Evolutionary conservation across 1,140 invertebrate genomes (phyloP).

Genomic region (Cepaea nemoralis): DNA sequence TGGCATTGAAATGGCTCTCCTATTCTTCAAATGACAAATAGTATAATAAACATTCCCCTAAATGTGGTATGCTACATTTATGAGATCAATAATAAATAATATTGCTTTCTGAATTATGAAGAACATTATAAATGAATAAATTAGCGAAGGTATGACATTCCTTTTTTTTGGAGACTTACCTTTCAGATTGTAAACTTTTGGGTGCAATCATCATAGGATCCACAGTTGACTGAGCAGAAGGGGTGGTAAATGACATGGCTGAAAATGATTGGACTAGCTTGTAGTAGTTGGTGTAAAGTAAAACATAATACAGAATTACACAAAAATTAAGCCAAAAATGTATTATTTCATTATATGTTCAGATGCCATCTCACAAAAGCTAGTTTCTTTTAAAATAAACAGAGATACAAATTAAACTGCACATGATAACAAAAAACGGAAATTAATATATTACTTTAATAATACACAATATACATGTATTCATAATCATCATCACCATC

Average conservation of each 20-base stretch:
- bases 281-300: no score
- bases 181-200: slow-evolving; percentile 43
- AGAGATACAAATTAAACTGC: no score
- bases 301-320: no score
- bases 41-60: neutral
- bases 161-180: slow-evolving; percentile 14
- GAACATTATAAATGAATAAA: neutral
- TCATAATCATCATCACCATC: no score
- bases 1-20: neutral
- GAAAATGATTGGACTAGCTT: no score
- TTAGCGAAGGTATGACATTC: neutral
- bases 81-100: neutral
- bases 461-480: no score
- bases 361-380: no score
- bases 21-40: neutral
- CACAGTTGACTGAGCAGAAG: slow-evolving; percentile 40
- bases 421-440: no score
- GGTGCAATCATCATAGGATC: slow-evolving; percentile 14
- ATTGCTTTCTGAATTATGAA: neutral
- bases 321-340: no score
- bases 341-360: no score
- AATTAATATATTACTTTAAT: no score
- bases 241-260: slow-evolving; percentile 41
- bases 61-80: neutral
- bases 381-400: no score